phyloP scores from a whole-genome alignment of 2,797 vertebrate species.

The Malurus splendens region DNA sequence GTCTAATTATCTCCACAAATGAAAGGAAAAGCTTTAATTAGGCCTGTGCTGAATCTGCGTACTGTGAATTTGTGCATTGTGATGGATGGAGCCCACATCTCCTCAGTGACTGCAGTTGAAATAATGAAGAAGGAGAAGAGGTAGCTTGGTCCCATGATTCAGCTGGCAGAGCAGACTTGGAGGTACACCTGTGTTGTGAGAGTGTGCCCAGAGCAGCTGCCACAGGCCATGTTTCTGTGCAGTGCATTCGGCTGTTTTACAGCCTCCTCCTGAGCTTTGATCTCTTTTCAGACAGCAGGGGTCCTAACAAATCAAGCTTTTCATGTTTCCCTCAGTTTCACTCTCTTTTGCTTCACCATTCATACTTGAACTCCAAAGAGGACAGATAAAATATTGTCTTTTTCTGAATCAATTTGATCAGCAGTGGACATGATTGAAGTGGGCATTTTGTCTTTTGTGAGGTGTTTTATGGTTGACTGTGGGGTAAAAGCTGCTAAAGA shows the following conservation, averaged over 20 bases:
- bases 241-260: slow-evolving; percentile 81
- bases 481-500: not conserved
- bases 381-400: slow-evolving; percentile 79
- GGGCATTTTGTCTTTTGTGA: slow-evolving; percentile 54
- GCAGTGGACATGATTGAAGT: slow-evolving; percentile 62
- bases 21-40: slow-evolving; percentile 98
- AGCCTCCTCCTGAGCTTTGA: slow-evolving; percentile 91
- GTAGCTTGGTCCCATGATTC: slow-evolving; percentile 72
- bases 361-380: slow-evolving; percentile 73
- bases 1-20: slow-evolving; percentile 98
- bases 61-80: slow-evolving; percentile 93
- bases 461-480: slow-evolving; percentile 44
- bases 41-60: slow-evolving; percentile 85
- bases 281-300: slow-evolving; percentile 89
- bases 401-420: slow-evolving; percentile 80
- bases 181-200: slow-evolving; percentile 77
- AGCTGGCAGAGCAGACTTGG: slow-evolving; percentile 71
- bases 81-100: slow-evolving; percentile 89
- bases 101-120: slow-evolving; percentile 86
- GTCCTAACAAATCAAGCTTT: slow-evolving; percentile 90
- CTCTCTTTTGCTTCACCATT: slow-evolving; percentile 75
- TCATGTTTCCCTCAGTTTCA: slow-evolving; percentile 86
- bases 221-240: slow-evolving; percentile 80
- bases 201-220: slow-evolving; percentile 81
- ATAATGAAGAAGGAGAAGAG: slow-evolving; percentile 82